phyloP scores from a whole-genome alignment of 1,140 invertebrate species.

The Drosophila yakuba region DNA sequence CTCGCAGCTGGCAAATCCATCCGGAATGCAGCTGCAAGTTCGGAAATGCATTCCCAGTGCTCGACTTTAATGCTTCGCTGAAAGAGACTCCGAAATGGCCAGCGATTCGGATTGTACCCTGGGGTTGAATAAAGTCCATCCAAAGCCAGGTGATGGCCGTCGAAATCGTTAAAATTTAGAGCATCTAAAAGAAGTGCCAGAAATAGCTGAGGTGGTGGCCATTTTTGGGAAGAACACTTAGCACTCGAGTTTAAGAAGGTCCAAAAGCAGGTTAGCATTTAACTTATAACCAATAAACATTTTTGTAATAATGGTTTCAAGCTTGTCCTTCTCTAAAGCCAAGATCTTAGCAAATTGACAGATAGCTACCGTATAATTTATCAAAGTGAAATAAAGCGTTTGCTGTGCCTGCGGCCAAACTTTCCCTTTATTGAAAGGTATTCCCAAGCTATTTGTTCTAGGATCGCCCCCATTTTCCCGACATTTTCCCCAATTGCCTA shows the following conservation, averaged over 20 bases:
- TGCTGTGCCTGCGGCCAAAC: slow-evolving; percentile 8
- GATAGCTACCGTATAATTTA: slow-evolving; percentile 1
- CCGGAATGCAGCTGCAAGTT: slow-evolving; percentile 38
- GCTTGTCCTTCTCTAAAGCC: not conserved
- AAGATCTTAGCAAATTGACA: not conserved
- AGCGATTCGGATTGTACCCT: slow-evolving; percentile 1
- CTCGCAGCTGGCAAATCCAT: slow-evolving; percentile 15
- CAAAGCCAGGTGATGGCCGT: not conserved
- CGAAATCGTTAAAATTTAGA: not conserved
- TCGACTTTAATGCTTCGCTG: slow-evolving; percentile 39
- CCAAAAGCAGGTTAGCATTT: not conserved
- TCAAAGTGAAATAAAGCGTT: slow-evolving; percentile 5
- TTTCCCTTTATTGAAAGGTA: slow-evolving; percentile 27
- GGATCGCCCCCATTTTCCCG: slow-evolving; percentile 3
- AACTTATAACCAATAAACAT: not conserved
- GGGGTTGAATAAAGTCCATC: not conserved
- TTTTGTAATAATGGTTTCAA: not conserved
- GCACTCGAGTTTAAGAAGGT: not conserved
- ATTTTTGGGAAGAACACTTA: not conserved
- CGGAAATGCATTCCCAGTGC: slow-evolving; percentile 61
- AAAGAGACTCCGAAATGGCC: slow-evolving; percentile 22
- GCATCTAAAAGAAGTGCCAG: not conserved
- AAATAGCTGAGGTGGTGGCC: not conserved
- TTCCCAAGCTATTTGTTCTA: slow-evolving; percentile 40
- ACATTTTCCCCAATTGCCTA: not conserved